phyloP scores from a whole-genome alignment of 2,113 vertebrate species.

The Anoplopoma fimbria region DNA sequence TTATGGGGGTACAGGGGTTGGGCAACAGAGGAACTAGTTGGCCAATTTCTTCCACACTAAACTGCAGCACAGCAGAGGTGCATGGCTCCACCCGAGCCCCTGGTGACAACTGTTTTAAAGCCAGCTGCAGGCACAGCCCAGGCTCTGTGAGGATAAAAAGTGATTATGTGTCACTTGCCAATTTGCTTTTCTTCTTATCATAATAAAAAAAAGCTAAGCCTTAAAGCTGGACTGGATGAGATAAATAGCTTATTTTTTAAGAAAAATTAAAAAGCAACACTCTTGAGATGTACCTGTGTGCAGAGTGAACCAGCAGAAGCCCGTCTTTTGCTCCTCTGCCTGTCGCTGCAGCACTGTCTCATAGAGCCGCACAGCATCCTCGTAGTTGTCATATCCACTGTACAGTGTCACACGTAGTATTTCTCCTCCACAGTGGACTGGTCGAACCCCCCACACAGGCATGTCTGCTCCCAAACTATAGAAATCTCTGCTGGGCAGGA shows the following conservation, averaged over 20 bases:
- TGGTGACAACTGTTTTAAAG: conserved; percentile 89
- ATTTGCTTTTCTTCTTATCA: background rate
- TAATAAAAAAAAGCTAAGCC: background rate
- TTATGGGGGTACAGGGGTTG: conserved; percentile 93
- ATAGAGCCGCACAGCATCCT: conserved; percentile 90
- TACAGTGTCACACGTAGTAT: conserved; percentile 90
- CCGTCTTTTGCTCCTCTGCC: conserved; percentile 84
- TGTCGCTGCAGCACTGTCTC: conserved; percentile 89
- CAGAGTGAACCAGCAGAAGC: conserved; percentile 88
- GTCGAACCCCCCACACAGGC: conserved; percentile 93
- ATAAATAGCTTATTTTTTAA: background rate
- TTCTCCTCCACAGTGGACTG: conserved; percentile 86
- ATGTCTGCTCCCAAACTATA: conserved; percentile 90
- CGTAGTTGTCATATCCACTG: conserved; percentile 91
- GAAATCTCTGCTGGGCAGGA: conserved; percentile 86
- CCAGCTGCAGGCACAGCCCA: conserved; percentile 87
- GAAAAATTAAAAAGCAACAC: background rate
- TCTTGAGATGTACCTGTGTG: conserved; percentile 53
- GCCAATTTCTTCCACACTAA: conserved; percentile 91
- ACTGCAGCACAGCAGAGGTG: conserved; percentile 89
- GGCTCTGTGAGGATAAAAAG: conserved; percentile 28
- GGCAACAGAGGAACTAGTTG: conserved; percentile 95
- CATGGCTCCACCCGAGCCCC: conserved; percentile 86
- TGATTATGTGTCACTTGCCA: background rate
- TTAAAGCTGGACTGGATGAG: background rate